phyloP scores from a whole-genome alignment of 2,888 invertebrate genomes.

The Salticus scenicus region DNA sequence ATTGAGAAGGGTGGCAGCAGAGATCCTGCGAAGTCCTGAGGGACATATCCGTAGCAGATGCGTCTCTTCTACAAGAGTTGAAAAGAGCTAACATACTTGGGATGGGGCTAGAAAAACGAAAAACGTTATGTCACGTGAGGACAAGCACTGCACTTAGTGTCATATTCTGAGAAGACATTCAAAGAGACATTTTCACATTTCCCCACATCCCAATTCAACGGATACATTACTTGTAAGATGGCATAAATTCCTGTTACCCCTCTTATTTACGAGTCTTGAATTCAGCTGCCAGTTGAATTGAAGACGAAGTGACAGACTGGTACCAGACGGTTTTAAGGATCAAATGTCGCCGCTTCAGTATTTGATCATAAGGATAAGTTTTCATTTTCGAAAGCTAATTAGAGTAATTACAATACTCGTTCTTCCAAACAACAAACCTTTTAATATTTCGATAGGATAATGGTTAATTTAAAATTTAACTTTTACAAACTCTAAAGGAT shows the following conservation, averaged over 20 bases:
- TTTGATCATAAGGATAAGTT: too few relatives aligned
- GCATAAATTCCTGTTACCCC: slow-evolving; percentile 53
- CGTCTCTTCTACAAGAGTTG: slow-evolving; percentile 36
- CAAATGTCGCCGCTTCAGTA: slow-evolving; percentile 28
- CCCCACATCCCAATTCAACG: slow-evolving; percentile 11
- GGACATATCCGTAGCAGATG: slow-evolving; percentile 36
- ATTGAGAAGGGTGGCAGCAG: slow-evolving; percentile 27
- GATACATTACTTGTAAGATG: slow-evolving; percentile 31
- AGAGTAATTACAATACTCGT: too few relatives aligned
- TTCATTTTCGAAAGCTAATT: too few relatives aligned
- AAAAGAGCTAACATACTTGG: slow-evolving; percentile 31
- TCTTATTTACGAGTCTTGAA: slow-evolving; percentile 45
- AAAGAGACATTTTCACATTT: slow-evolving; percentile 44
- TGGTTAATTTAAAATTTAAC: too few relatives aligned
- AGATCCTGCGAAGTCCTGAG: slow-evolving; percentile 19
- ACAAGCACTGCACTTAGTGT: slow-evolving; percentile 38
- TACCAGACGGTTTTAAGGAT: slow-evolving; percentile 16
- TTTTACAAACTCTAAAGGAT: too few relatives aligned
- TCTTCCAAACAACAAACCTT: too few relatives aligned
- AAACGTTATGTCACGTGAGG: slow-evolving; percentile 52
- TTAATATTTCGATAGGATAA: too few relatives aligned
- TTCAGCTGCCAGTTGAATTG: slow-evolving; percentile 37
- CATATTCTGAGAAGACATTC: slow-evolving; percentile 57
- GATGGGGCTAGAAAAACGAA: slow-evolving; percentile 1
- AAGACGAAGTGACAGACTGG: slow-evolving; percentile 13